Base-by-base conservation (phyloP, 2,888 invertebrate species). In the Eretmocerus hayati region DNA sequence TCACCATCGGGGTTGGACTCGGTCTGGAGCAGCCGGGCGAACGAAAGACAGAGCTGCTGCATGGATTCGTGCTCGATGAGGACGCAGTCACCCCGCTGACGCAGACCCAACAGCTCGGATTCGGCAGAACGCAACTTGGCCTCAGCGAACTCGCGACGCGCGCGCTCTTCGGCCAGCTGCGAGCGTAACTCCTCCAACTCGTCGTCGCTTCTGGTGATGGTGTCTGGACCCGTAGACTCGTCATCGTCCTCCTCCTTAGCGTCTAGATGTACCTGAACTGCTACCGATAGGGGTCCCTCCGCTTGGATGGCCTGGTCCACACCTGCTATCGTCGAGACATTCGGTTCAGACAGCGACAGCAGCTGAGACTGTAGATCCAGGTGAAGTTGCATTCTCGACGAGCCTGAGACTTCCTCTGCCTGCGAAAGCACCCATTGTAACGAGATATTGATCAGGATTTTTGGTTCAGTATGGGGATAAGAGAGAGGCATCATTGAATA, bases 301-400 rank as follows among this genome's bases (percentile, higher is more conserved):
- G 23, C n/a, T 38, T 31, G 44, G 23, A 40, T 42, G 9, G 42
- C 21, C n/a, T 13, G 16, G n/a, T n/a, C n/a, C 33, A 6, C 13
- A 11, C 21, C 13, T 15, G 52, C 42, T n/a, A n/a, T n/a, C n/a
- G n/a, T n/a, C n/a, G n/a, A n/a, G n/a, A n/a, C n/a, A n/a, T n/a
- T n/a, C n/a, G n/a, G n/a, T 23, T 54, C 55, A 4, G 55, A 26
- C 3, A 52, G 31, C 2, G 60, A 47, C 31, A 55, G 51, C 2
- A 67, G 61, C 19, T 60, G 60, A 0, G 67, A 54, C 11, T 62
- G 62, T 6, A 71, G 60, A 36, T 69, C 65, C 39, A 70, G 42
- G 36, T 63, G 67, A 6, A 71, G 50, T 0, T 62, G 59, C 1
- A 58, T 31, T 36, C 57, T 60, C 2, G 53, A 2, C 6, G 48